A percentile compares a stretch with the other conserved stretches of the same genome.
Evolutionary conservation across 1,140 invertebrate genomes (phyloP).

Genomic region (Papilio polytes): DNA sequence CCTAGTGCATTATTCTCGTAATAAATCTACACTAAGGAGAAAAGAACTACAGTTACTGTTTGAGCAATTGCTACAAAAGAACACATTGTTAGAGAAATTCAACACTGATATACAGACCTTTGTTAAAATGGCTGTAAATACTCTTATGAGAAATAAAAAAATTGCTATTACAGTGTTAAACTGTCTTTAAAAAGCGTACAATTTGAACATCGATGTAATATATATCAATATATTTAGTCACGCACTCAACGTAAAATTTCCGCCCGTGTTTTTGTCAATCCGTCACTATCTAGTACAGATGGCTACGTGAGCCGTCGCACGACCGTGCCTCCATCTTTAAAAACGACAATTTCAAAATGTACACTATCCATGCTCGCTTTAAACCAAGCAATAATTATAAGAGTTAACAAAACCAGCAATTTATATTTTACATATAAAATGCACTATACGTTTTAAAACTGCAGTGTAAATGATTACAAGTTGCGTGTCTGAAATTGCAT

Average conservation of each 20-base stretch:
- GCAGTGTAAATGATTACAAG: not conserved
- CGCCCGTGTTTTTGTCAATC: conserved; percentile 5
- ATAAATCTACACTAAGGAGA: too few relatives aligned
- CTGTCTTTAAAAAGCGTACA: not conserved
- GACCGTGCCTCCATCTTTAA: not conserved
- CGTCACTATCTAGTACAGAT: conserved; percentile 24
- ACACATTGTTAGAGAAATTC: too few relatives aligned
- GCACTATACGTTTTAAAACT: not conserved
- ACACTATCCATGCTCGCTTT: not conserved
- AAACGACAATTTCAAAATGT: not conserved
- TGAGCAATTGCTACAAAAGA: too few relatives aligned
- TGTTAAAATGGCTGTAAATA: not conserved
- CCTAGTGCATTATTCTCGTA: too few relatives aligned
- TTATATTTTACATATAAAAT: not conserved
- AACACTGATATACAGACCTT: too few relatives aligned
- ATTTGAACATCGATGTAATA: conserved; percentile 30
- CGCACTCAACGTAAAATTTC: conserved; percentile 9
- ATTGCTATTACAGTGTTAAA: not conserved
- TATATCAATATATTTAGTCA: conserved; percentile 30
- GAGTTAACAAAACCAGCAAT: not conserved
- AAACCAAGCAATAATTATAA: not conserved
- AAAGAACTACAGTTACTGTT: too few relatives aligned
- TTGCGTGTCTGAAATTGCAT: conserved; percentile 11
- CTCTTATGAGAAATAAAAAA: not conserved
- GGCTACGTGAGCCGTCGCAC: conserved; percentile 16